Base-by-base conservation (phyloP, 2,113 vertebrate genomes). In the Calidris pugnax region DNA sequence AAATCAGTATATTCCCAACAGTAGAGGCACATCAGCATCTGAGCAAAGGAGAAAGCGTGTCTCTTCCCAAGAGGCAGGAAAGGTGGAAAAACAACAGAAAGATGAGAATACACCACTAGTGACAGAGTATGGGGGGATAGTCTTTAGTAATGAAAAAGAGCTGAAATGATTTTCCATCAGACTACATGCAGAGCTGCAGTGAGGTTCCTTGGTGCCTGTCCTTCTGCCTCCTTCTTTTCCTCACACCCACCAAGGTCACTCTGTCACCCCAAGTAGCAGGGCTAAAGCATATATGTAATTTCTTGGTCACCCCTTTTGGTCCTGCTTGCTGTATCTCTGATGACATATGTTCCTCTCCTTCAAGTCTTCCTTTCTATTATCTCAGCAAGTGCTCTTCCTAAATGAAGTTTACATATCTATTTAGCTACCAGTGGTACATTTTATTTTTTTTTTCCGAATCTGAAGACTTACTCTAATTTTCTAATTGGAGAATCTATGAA, bases 321-420 rank as follows among this genome's bases (percentile, higher is more conserved):
- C 26, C 23, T 20, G 55, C 5, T 51, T 83, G 10, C 41, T 18
- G 1, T 4, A 76, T 13, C 11, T 68, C 10, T 78, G 33, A 48
- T 0, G 2, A 26, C 12, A 66, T 6, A 8, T 0, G 0, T 17
- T 88, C 20, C 16, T 12, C 10, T 72, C 39, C 15, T 85, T 72
- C 26, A 63, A 78, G 7, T 35, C 47, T 63, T 39, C 47, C 17
- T 63, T 39, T 51, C 17, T 59, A 30, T 20, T 66, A 12, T 7
- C 19, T 41, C 14, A 10, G 17, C 11, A 68, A 67, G 3, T 28
- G 8, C 26, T 85, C 12, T 47, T 79, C n/a, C 10, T 14, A 63
- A 67, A 67, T n/a, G 6, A 62, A 37, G 8, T 37, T 86, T 74
- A 30, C 9, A 43, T 24, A 27, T 41, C 5, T 14, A 48, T 57